Base-by-base conservation (phyloP, 2,113 vertebrate genomes). In the Chaenogobius annularis region DNA sequence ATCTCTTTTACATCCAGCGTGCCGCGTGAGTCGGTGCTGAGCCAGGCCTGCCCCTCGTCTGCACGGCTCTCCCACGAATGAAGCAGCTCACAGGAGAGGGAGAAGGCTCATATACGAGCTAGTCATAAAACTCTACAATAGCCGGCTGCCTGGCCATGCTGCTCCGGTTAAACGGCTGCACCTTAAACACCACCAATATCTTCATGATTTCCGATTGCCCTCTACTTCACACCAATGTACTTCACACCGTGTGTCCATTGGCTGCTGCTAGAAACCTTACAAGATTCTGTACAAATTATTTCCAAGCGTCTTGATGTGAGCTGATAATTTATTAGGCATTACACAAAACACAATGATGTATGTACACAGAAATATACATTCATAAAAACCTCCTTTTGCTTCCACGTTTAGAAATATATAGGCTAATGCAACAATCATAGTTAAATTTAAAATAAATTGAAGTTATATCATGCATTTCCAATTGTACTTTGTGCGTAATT, bases 81-180 rank as follows among this genome's bases (percentile, higher is more conserved):
- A 97, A 95, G 94, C 93, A 88, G 93, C 92, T 94, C 92, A 92
- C 94, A 95, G 94, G 93, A 95, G 95, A 96, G 95, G 94, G 94
- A 95, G 95, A 95, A 96, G 95, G 90, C 95, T 96, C 96, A 95
- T 96, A 96, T 94, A 95, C 92, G 94, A 96, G 94, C 95, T 93
- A 95, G 96, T 95, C 96, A 98, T 98, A 99, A 99, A 99, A 98
- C 94, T 94, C 94, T 94, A 98, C 96, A 98, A 98, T 98, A 96
- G 96, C 95, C 94, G 95, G 94, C 94, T 46, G 44, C 44, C 44
- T 95, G 95, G 94, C 94, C 94, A 94, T 94, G 94, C 89, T 94
- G 94, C 94, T 63, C 61, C 61, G 61, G 61, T 31, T 94, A 93
- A 92, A 93, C 94, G 93, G 92, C 94, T 94, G 94, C 93, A 94